These are phyloP conservation scores for Sporophila hypoxantha DNA, from an alignment of 2,113 vertebrate species.

Conservation along the genomic window DNA sequence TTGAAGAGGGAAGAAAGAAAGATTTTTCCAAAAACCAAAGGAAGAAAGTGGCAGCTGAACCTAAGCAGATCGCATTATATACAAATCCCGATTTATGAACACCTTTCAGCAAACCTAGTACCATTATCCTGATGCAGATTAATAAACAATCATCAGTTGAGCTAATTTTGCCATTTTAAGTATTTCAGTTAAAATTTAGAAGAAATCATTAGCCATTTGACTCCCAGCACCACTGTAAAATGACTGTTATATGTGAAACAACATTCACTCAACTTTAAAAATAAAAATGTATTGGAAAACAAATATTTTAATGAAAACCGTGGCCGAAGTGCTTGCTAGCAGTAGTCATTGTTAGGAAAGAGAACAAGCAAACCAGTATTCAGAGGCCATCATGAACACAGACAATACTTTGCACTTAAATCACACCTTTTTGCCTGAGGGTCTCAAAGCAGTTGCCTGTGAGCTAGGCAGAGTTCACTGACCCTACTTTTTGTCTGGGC, in stretches of 20 bases:
- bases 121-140: not conserved
- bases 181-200: not conserved
- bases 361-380: not conserved
- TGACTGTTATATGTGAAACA: not conserved
- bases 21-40: constrained; percentile 39
- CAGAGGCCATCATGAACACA: not conserved
- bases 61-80: constrained; percentile 15
- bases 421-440: not conserved
- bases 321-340: not conserved
- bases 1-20: constrained; percentile 4
- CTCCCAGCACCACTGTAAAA: constrained; percentile 21
- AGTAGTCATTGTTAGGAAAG: not conserved
- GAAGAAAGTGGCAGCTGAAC: constrained; percentile 38
- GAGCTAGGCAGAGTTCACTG: not conserved
- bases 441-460: constrained; percentile 2
- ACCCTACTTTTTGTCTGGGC: not conserved
- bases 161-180: not conserved
- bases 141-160: not conserved
- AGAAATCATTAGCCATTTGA: not conserved
- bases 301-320: constrained; percentile 44
- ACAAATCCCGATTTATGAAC: not conserved
- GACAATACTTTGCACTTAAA: not conserved
- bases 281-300: constrained; percentile 62
- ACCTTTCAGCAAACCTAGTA: constrained; percentile 22
- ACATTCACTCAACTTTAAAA: not conserved